Evolutionary conservation across 2,113 vertebrate genomes (phyloP).

Genomic region (Bufo gargarizans): DNA sequence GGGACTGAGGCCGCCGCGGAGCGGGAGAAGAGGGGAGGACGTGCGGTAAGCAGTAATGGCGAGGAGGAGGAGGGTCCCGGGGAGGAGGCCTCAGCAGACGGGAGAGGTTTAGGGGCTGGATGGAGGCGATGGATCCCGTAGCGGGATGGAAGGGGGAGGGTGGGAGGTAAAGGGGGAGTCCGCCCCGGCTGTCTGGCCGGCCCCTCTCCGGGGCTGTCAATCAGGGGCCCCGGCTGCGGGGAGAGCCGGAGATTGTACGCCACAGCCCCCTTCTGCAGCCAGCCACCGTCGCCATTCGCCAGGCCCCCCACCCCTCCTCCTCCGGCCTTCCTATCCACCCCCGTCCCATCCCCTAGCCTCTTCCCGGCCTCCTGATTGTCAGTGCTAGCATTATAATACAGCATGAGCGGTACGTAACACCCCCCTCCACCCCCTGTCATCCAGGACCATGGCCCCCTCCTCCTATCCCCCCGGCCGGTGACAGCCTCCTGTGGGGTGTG

Average conservation of each 20-base stretch:
- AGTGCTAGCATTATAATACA: conserved; percentile 81
- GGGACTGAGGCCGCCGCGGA: not conserved
- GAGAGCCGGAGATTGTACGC: conserved; percentile 87
- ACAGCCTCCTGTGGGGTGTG: conserved; percentile 49
- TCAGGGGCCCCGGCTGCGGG: conserved; percentile 70
- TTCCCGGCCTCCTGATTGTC: conserved; percentile 70
- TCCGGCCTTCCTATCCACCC: conserved; percentile 88
- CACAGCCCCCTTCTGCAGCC: conserved; percentile 87
- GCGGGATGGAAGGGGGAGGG: conserved; percentile 45
- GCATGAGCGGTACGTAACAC: conserved; percentile 98
- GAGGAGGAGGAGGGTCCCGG: conserved; percentile 46
- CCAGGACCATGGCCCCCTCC: conserved; percentile 65
- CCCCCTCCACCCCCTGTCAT: conserved; percentile 67
- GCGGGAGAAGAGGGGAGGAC: not conserved
- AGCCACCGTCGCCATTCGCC: conserved; percentile 77
- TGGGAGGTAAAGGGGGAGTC: conserved; percentile 27
- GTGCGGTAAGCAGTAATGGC: conserved; percentile 41
- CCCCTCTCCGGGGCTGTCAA: conserved; percentile 36
- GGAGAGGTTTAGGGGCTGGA: conserved; percentile 46
- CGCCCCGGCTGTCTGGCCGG: conserved; percentile 45
- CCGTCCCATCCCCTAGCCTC: conserved; percentile 83
- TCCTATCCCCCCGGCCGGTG: conserved; percentile 58
- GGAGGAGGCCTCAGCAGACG: conserved; percentile 29
- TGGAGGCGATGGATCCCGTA: conserved; percentile 46
- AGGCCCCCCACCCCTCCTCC: conserved; percentile 68